Base-by-base conservation (phyloP, 1,140 invertebrate species). In the Drosophila bipectinata region DNA sequence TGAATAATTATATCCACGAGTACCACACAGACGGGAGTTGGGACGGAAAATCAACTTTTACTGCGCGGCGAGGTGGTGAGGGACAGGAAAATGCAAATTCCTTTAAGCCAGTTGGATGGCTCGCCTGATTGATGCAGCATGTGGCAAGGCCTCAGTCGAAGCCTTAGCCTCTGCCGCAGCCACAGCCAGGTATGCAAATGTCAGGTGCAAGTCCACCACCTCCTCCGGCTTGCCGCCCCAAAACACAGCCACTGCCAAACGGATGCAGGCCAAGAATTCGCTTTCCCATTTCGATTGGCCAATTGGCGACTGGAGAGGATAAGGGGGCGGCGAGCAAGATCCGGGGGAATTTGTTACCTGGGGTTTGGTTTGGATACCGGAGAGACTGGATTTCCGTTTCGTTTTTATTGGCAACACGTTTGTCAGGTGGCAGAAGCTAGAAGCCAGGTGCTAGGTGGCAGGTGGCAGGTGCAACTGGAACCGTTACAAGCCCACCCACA, bases 321-420 rank as follows among this genome's bases (percentile, higher is more conserved):
- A 3, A 21, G 58, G 47, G 24, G 48, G 12, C 15, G 48, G 12
- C 15, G 28, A 10, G 41, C 15, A 21, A 10, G 41, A 18, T 12
- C 3, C 10, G 34, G 26, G 34, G 14, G 26, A 28, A 47, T 18
- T 24, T 1, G 45, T 14, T 34, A 39, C 45, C 18, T 7, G 14
- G 15, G 10, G 32, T 21, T 21, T 21, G 26, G 26, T 30, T 8
- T 7, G 26, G 12, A 21, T 61, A 47, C 41, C 47, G 48, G 41
- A 44, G 39, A 59, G 55, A 79, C 60, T 67, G 61, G 77, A 78
- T 69, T 62, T 52, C 53, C 77, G 66, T 83, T 87, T 87, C 83
- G 83, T 79, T 87, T 87, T 87, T 87, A 77, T 88, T 87, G 79
- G 72, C 60, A 87, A 87, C 79, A 83, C 59, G 83, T 87, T 87